These are phyloP conservation scores for Xiphorhynchus elegans DNA, from an alignment of 2,113 vertebrate species.

Conservation along the genomic window DNA sequence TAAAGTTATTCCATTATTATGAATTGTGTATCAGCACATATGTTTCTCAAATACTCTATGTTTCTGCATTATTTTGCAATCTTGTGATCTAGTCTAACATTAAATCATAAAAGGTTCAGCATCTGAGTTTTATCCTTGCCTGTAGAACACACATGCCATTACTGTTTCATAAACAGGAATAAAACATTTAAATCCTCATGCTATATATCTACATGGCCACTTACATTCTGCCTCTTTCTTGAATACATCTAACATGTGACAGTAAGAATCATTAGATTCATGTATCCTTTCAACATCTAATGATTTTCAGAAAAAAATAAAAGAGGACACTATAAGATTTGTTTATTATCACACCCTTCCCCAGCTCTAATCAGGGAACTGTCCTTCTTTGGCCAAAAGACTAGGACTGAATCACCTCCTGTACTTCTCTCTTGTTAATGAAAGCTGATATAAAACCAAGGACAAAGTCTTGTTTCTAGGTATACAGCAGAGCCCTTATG, in stretches of 20 bases:
- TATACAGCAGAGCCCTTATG: not conserved
- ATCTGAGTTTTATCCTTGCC: not conserved
- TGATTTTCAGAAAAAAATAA: not conserved
- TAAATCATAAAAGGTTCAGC: slow-evolving; percentile 12
- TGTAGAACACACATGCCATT: not conserved
- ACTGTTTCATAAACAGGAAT: not conserved
- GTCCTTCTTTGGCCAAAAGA: not conserved
- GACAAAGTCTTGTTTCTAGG: not conserved
- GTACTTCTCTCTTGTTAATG: not conserved
- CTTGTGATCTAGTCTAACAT: not conserved
- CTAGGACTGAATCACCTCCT: not conserved
- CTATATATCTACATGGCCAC: not conserved
- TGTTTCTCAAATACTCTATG: slow-evolving; percentile 7
- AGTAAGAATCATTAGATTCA: not conserved
- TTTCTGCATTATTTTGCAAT: slow-evolving; percentile 21
- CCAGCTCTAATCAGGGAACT: not conserved
- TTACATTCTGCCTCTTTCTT: not conserved
- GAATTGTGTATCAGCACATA: not conserved
- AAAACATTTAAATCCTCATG: not conserved
- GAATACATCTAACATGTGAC: not conserved
- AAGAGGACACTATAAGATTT: not conserved
- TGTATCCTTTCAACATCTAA: not conserved
- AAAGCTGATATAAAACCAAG: not conserved
- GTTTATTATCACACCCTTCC: not conserved
- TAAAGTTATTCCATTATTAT: not conserved